Evolutionary conservation across 2,113 vertebrate genomes (phyloP), one percentile per base, ranked within the genome.

Genomic region (Otolemur garnettii): DNA sequence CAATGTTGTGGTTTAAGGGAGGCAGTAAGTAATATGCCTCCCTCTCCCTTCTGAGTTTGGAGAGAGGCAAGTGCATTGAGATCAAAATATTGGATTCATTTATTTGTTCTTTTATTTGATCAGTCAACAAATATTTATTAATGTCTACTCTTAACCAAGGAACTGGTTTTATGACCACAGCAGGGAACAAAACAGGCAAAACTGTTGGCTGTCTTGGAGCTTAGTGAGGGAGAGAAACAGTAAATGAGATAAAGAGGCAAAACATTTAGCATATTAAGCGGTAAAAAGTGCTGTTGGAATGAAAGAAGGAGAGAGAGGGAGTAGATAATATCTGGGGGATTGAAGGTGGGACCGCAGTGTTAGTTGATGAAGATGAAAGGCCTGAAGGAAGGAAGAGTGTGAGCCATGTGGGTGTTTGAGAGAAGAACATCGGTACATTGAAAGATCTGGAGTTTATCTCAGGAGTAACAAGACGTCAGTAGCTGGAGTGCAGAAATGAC

Each of bases 161-260:
- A 89, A 83, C 64, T 93, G 85, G 77, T 90, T 95, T 90, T 94
- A 17, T 94, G 21, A 72, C n/a, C 66, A 57, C 78, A 28, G 17
- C 19, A 55, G 28, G 42, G 8, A 59, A 91, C 33, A 84, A 87
- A 95, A 50, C 59, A 86, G 59, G 71, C 38, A 92, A 93, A 91
- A 79, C 30, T 84, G 5, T 96, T 30, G 74, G 50, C 14, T 95
- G 1, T 78, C 12, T 18, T 81, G 64, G 33, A 84, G 28, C 19
- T 71, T 90, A 90, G 53, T 84, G 66, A 96, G 71, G 50, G 87
- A 75, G 60, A 33, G 71, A 66, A 93, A 62, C 21, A 72, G 28
- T 59, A 71, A 81, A 9, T 19, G 21, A 72, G 81, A 42, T 77
- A 93, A 96, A 72, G 15, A 91, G 45, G 86, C 45, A 89, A 59